These are phyloP conservation scores for Scolopax bukidnonensis DNA, from an alignment of 2,797 vertebrate species.

Conservation along the genomic window DNA sequence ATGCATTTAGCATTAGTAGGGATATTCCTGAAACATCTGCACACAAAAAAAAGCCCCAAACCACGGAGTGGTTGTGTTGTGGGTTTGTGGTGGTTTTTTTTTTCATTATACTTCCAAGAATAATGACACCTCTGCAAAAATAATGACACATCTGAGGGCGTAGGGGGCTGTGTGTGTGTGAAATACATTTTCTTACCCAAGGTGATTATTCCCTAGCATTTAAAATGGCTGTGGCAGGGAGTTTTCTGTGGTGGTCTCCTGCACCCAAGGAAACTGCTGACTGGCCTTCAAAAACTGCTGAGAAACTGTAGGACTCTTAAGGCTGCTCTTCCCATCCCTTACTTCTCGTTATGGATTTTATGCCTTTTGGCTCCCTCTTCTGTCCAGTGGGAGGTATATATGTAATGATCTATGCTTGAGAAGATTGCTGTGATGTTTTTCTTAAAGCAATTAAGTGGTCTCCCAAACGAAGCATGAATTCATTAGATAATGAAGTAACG, in stretches of 20 bases:
- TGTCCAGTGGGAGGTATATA: background rate
- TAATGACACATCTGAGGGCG: background rate
- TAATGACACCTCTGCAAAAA: background rate
- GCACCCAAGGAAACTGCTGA: background rate
- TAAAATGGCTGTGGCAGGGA: background rate
- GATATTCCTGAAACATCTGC: background rate
- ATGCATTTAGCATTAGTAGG: background rate
- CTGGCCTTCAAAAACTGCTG: background rate
- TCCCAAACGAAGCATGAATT: background rate
- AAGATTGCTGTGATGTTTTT: background rate
- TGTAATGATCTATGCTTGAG: background rate
- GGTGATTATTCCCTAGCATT: background rate
- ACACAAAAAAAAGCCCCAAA: background rate
- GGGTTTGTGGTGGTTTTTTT: no score
- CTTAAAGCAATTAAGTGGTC: background rate
- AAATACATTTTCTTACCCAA: background rate
- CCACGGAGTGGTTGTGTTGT: background rate
- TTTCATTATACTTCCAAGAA: background rate
- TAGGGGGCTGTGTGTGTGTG: no score
- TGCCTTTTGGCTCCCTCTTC: conserved; percentile 31
- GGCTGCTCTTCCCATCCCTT: background rate
- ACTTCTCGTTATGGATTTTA: background rate
- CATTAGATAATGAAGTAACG: background rate
- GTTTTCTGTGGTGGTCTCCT: background rate
- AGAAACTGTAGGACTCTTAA: background rate